phyloP scores from a whole-genome alignment of 53 echinoderm and acorn worm species.

The Temnopleurus reevesii region DNA sequence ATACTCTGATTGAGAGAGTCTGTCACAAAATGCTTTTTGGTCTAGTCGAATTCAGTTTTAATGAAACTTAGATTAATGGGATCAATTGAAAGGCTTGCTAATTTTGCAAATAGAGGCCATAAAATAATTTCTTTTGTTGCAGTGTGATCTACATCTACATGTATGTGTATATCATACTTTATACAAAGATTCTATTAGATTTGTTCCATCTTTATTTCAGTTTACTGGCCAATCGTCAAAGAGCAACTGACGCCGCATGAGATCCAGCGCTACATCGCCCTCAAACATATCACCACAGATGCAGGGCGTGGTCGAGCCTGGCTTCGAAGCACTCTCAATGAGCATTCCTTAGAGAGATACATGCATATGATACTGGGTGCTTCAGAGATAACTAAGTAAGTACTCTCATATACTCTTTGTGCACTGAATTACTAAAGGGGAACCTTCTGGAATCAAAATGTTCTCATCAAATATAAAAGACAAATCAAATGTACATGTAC shows the following conservation, averaged over 20 bases:
- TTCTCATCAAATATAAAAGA: too few relatives aligned
- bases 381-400: conserved; percentile 72
- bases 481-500: too few relatives aligned
- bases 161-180: too few relatives aligned
- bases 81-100: too few relatives aligned
- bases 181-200: neutral
- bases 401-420: neutral
- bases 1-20: too few relatives aligned
- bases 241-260: conserved; percentile 92
- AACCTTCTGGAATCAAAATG: too few relatives aligned
- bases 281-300: conserved; percentile 86
- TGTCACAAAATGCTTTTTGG: too few relatives aligned
- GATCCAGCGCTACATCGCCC: conserved; percentile 81
- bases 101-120: too few relatives aligned
- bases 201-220: conserved; percentile 23
- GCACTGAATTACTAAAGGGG: neutral
- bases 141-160: too few relatives aligned
- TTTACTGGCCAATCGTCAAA: conserved; percentile 82
- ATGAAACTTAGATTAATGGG: too few relatives aligned
- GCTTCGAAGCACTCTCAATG: conserved; percentile 90
- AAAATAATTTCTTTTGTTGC: too few relatives aligned
- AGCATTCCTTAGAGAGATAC: conserved; percentile 93
- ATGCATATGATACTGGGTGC: conserved; percentile 76
- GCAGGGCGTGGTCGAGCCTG: conserved; percentile 89
- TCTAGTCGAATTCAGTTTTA: too few relatives aligned